Base-by-base conservation (phyloP, 2,888 invertebrate species). In the Pharmacophagus antenor region DNA sequence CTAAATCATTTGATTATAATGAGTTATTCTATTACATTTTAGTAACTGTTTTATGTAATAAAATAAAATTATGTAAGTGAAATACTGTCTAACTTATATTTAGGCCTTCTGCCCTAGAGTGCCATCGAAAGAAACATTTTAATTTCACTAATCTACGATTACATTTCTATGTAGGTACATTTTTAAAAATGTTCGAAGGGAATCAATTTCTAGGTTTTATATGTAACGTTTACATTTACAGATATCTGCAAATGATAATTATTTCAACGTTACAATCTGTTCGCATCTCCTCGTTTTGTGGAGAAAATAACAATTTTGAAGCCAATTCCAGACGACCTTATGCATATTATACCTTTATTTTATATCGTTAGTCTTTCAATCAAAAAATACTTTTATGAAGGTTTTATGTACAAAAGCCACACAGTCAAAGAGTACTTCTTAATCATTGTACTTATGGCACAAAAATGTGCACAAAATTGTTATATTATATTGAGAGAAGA, bases 91-190 rank as follows among this genome's bases (percentile, higher is more conserved):
- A 53, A 25, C 21, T 47, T 37, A 51, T 18, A 44, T n/a, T 60
- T 60, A 60, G 60, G 60, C 60, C 51, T 55, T 51, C 46, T 55
- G 60, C 60, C 59, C 46, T 60, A 47, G 37, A 10, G 48, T 48
- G 41, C 20, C 23, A 53, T 27, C 5, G 17, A 37, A 25, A 23
- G 7, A 49, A 37, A 50, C 27, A 42, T 27, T 20, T 59, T 54
- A 59, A 48, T n/a, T 50, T 49, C 27, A 20, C 54, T 58, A 58
- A 46, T 53, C 25, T 25, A 21, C 49, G 44, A 54, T 21, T 31
- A 31, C 15, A 27, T 54, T 47, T 42, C n/a, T 59, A 25, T 54
- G 54, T 59, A 59, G 54, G 54, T 59, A 55, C 54, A 59, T 59
- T 44, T 31, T 21, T 31, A 2, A 42, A 42, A 54, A 56, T 23